Base-by-base conservation (phyloP, 2,888 invertebrate species). In the Brachylomia viminalis region DNA sequence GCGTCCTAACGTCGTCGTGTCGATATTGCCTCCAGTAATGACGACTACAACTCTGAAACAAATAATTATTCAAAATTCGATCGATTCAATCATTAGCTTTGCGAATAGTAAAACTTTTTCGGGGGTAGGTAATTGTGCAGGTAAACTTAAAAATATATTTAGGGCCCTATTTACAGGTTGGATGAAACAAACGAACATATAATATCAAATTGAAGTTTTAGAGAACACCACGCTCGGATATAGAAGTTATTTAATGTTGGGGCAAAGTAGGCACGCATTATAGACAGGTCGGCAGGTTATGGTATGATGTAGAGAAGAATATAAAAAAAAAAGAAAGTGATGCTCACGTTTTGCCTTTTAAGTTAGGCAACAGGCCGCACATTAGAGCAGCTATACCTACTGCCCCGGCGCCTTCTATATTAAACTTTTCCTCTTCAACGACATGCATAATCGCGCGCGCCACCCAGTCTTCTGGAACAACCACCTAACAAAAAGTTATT, bases 361-460 rank as follows among this genome's bases (percentile, higher is more conserved):
- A 97, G 87, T 99, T 98, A 20, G 98, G 98, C 65, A 99, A 94
- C 71, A 98, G 97, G 6, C 98, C 98, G 17, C 98, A 97, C 88
- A 99, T 95, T 75, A 99, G 97, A 4, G 98, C 98, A 0, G 99
- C 99, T 17, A 99, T 91, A 0, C 98, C 97, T 2, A 97, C 97
- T 0, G 98, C 99, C 0, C 98, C 99, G 27, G 98, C 98, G 0
- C 99, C 99, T 95, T 99, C 99, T 0, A 99, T 98, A 0, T 99
- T 98, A 84, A 98, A 98, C 92, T 98, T 98, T 92, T 99, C 98
- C 80, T 97, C 96, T 93, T 99, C 98, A 0, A 98, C 97, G 58
- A 98, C 92, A 78, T 98, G 97, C 91, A 98, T 95, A 68, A 98
- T 98, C 6, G 98, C 98, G 84, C 98, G 97, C 1, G 98, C 98